A percentile compares a stretch with the other conserved stretches of the same genome.
Evolutionary conservation across 2,797 vertebrate species (phyloP).

Genomic region (Trematomus bernacchii): DNA sequence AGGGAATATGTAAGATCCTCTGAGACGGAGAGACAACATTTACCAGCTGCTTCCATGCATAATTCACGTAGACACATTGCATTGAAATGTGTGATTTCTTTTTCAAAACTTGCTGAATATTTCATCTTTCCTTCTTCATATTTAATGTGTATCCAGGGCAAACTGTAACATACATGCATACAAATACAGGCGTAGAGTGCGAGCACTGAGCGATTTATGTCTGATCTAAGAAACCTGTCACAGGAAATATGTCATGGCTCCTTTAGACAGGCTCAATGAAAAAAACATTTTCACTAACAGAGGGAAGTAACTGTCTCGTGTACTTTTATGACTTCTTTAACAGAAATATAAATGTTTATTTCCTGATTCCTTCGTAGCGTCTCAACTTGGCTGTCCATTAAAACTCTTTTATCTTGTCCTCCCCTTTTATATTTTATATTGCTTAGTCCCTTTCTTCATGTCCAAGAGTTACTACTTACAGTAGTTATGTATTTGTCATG

Average conservation of each 20-base stretch:
- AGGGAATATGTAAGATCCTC: conserved; percentile 57
- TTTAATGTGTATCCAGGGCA: conserved; percentile 72
- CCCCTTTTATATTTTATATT: background rate
- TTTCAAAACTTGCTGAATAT: conserved; percentile 74
- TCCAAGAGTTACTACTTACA: background rate
- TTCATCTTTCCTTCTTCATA: conserved; percentile 73
- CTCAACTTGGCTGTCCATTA: conserved; percentile 45
- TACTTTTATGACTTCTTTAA: conserved; percentile 40
- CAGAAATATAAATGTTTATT: conserved; percentile 66
- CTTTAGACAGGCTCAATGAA: conserved; percentile 44
- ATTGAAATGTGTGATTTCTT: conserved; percentile 54
- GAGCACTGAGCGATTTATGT: conserved; percentile 16
- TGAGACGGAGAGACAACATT: conserved; percentile 63
- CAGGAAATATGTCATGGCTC: conserved; percentile 6
- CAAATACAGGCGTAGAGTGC: conserved; percentile 7
- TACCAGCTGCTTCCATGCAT: conserved; percentile 74
- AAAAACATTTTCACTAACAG: conserved; percentile 57
- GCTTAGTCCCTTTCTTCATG: conserved; percentile 13
- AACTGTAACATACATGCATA: conserved; percentile 44
- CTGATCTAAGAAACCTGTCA: conserved; percentile 22
- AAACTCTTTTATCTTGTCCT: conserved; percentile 44
- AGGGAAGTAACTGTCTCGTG: conserved; percentile 24
- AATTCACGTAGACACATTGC: conserved; percentile 78
- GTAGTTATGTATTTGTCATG: background rate
- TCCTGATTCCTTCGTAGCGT: conserved; percentile 44